Conservation (phyloP, 2,113 vertebrate genomes). For the Trogon surrucura region DNA sequence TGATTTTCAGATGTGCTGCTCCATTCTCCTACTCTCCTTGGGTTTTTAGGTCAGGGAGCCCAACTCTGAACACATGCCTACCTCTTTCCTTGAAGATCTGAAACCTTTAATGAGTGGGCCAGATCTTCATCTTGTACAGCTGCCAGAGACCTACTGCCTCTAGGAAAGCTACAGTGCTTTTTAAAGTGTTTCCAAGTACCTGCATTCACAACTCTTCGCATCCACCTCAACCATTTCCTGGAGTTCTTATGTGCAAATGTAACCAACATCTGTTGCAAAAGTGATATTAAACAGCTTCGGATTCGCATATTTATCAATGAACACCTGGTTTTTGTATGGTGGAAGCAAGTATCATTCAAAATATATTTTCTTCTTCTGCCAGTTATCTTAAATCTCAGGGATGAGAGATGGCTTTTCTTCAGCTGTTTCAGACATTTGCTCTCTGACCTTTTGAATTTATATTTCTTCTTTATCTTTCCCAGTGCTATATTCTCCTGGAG, state of each 20-base stretch:
- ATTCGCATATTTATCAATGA: constrained; percentile 3
- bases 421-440: neutral
- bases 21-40: neutral
- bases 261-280: constrained; percentile 34
- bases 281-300: neutral
- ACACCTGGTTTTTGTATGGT: neutral
- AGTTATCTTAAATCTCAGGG: neutral
- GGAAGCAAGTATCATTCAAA: neutral
- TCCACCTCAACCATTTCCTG: constrained; percentile 28
- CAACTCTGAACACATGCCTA: neutral
- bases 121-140: constrained; percentile 16
- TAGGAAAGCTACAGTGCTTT: constrained; percentile 6
- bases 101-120: constrained; percentile 47
- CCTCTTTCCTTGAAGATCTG: neutral
- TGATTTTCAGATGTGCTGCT: neutral
- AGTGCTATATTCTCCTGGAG: neutral
- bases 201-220: neutral
- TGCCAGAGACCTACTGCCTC: constrained; percentile 46
- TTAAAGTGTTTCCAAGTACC: constrained; percentile 30
- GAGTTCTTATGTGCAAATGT: neutral
- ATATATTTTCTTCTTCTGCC: neutral
- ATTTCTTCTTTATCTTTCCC: neutral
- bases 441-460: constrained; percentile 20
- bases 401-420: neutral
- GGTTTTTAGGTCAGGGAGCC: neutral